Evolutionary conservation across 1,140 invertebrate genomes (phyloP), one percentile per base, ranked within the genome.

Genomic region (Drosophila orena): DNA sequence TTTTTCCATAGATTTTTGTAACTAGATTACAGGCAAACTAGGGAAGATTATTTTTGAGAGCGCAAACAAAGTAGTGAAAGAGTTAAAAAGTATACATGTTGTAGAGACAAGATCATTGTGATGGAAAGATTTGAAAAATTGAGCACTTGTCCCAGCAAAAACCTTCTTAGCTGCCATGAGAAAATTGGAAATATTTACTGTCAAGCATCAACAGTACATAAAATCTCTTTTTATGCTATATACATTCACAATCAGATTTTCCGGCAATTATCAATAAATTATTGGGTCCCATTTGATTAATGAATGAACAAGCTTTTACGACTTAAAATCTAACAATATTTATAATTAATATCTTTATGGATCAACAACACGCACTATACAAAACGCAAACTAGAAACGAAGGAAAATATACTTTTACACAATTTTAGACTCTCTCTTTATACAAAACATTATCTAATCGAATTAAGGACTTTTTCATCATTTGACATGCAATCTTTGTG

Each of bases 321-420:
- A 30, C 66, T 85, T 85, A 85, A 1, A 14, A 49, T 8, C 80
- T 84, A 84, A 30, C 42, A 60, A 50, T 56, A 77, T 68, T 61
- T 86, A 73, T 73, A 62, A 46, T 20, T 85, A 81, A 83, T 81
- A 83, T 81, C 72, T 72, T 79, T 55, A 40, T 68, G 62, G 58
- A 60, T 81, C 40, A 81, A 86, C 75, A 85, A 70, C 56, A 76
- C 79, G 46, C 59, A 77, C 76, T 69, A 85, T 79, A 85, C 81
- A 85, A 58, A 49, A 77, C 42, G 53, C 35, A 27, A 52, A 54
- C 46, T 55, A 62, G 53, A 68, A 62, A 64, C 59, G 38, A 58
- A 20, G 14, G 30, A 52, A 42, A 15, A 15, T 43, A 44, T 55
- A 57, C 43, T 54, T 70, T 59, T 46, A 69, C 65, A 69, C 14